phyloP scores from a whole-genome alignment of 2,888 invertebrate species.

The Endomychus coccineus region DNA sequence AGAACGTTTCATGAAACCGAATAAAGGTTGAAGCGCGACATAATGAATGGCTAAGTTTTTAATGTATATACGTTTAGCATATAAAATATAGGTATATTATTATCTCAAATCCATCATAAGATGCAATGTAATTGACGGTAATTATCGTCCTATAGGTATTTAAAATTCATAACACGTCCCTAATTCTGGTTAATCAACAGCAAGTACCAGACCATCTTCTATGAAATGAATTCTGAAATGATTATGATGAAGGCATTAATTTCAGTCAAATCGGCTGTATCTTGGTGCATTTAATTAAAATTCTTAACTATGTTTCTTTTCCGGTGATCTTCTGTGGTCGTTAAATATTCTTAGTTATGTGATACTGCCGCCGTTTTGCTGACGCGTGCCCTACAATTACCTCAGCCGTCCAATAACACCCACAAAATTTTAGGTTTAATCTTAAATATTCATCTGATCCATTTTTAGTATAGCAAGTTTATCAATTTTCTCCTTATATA shows the following conservation, averaged over 20 bases:
- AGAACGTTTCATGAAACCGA: too few species aligned
- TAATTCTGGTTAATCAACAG: conserved; percentile 21
- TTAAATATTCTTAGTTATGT: too few species aligned
- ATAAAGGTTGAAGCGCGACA: too few species aligned
- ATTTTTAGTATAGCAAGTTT: too few species aligned
- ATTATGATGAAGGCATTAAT: conserved; percentile 24
- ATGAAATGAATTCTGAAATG: conserved; percentile 22
- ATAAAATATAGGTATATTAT: conserved; percentile 12
- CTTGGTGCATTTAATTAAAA: conserved; percentile 27
- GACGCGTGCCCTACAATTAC: too few species aligned
- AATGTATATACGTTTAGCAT: too few species aligned
- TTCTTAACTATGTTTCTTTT: conserved; percentile 19
- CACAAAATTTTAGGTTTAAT: too few species aligned
- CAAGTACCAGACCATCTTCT: conserved; percentile 8
- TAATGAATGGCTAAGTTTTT: too few species aligned
- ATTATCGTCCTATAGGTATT: conserved; percentile 14
- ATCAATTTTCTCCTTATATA: too few species aligned
- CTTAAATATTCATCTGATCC: too few species aligned
- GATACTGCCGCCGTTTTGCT: too few species aligned
- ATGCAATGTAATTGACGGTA: conserved; percentile 11
- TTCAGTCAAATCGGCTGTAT: conserved; percentile 15
- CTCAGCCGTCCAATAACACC: too few species aligned
- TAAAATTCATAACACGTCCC: conserved; percentile 23
- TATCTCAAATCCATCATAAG: conserved; percentile 5
- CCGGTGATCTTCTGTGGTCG: not conserved